Percentiles rank a stretch among this genome's conserved stretches.
Evolutionary conservation across 2,113 vertebrate genomes (phyloP).

Genomic region (Malurus alboscapulatus): DNA sequence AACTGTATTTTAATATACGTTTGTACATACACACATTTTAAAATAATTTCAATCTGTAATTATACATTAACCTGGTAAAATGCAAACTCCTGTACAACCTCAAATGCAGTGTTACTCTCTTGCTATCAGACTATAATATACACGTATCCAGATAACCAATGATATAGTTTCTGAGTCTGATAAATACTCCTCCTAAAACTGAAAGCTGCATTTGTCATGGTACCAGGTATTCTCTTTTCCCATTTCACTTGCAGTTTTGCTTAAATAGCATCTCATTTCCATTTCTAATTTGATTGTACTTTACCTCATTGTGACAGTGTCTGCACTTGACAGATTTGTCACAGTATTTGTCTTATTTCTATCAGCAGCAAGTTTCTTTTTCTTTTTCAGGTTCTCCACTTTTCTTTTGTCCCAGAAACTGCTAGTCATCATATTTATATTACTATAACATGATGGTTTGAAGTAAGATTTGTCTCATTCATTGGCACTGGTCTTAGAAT

Average conservation of each 20-base stretch:
- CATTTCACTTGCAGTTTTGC: not conserved
- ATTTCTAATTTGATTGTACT: conserved; percentile 68
- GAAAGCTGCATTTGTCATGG: not conserved
- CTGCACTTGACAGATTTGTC: conserved; percentile 59
- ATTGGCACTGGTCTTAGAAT: not conserved
- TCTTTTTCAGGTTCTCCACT: conserved; percentile 42
- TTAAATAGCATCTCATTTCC: conserved; percentile 47
- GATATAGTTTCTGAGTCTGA: not conserved
- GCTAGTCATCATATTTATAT: conserved; percentile 16
- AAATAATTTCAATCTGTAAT: not conserved
- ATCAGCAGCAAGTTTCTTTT: conserved; percentile 23
- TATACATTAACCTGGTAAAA: not conserved
- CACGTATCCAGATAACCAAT: not conserved
- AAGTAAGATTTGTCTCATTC: conserved; percentile 5
- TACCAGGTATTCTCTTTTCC: not conserved
- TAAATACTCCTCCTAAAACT: not conserved
- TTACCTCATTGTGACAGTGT: conserved; percentile 22
- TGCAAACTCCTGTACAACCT: not conserved
- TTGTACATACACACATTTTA: accelerated
- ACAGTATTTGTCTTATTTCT: conserved; percentile 53
- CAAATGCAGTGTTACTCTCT: not conserved
- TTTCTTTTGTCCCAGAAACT: conserved; percentile 40
- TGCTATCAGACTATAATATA: not conserved
- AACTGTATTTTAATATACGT: not conserved
- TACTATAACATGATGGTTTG: not conserved